phyloP scores from a whole-genome alignment of 1,140 invertebrate genomes.

The Drosophila simulans region DNA sequence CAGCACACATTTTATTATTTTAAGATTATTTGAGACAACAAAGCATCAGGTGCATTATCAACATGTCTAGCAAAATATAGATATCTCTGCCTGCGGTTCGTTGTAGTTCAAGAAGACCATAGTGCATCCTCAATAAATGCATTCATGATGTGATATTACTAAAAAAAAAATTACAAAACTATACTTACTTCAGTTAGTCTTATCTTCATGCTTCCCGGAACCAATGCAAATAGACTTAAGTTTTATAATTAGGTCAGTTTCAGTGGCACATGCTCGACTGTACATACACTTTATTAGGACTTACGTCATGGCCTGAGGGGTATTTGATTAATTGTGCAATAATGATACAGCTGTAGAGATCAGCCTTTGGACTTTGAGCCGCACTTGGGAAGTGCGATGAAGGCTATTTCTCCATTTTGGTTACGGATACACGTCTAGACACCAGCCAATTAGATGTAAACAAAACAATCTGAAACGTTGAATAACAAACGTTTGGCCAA shows the following conservation, averaged over 20 bases:
- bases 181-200: neutral
- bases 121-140: neutral
- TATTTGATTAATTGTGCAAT: slow-evolving; percentile 41
- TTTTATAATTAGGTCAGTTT: slow-evolving; percentile 23
- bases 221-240: neutral
- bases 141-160: too few relatives aligned
- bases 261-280: slow-evolving; percentile 27
- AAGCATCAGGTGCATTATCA: neutral
- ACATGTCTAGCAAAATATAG: neutral
- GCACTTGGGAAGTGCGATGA: slow-evolving; percentile 25
- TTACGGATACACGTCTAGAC: slow-evolving; percentile 7
- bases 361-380: slow-evolving; percentile 66
- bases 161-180: too few relatives aligned
- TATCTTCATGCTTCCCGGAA: neutral
- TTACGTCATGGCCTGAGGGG: slow-evolving; percentile 38
- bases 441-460: neutral
- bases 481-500: slow-evolving; percentile 10
- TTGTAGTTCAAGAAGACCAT: neutral
- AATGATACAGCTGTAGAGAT: slow-evolving; percentile 20
- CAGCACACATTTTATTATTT: slow-evolving; percentile 3
- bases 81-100: neutral
- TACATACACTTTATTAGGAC: slow-evolving; percentile 14
- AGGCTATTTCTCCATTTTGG: slow-evolving; percentile 3
- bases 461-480: neutral
- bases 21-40: slow-evolving; percentile 12